phyloP scores from a whole-genome alignment of 2,113 vertebrate genomes.

The Gallinago undulata region DNA sequence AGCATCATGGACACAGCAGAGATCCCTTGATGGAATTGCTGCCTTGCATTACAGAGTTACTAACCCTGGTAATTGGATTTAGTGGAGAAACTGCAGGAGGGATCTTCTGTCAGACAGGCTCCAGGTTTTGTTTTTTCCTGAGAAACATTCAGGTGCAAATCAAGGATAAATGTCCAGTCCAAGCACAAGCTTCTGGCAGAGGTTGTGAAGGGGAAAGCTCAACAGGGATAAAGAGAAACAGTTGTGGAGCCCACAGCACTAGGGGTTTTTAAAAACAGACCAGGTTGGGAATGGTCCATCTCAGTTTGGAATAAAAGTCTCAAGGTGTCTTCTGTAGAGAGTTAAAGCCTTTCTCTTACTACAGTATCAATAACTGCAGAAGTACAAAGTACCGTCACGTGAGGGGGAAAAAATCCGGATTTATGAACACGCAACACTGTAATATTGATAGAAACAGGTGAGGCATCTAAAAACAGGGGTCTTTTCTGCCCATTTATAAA shows the following conservation, averaged over 20 bases:
- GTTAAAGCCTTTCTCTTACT: not conserved
- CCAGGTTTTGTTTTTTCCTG: not conserved
- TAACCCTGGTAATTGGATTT: not conserved
- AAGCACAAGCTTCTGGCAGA: not conserved
- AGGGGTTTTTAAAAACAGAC: not conserved
- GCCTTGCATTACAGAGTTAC: not conserved
- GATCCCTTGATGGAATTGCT: not conserved
- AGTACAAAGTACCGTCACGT: not conserved
- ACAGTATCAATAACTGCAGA: not conserved
- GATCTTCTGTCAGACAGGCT: not conserved
- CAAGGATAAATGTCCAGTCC: not conserved
- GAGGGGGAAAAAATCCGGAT: not conserved
- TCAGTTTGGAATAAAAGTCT: not conserved
- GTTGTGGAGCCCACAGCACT: not conserved
- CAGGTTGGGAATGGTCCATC: not conserved
- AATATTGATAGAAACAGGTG: not conserved
- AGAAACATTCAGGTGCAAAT: not conserved
- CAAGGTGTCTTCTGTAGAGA: not conserved
- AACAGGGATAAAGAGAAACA: not conserved
- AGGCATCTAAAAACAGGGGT: not conserved
- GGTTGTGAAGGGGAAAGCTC: not conserved
- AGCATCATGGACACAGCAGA: rapidly evolving
- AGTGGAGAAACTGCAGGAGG: not conserved
- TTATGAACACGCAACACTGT: not conserved
- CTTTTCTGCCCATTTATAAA: not conserved